Evolutionary conservation across 2,113 vertebrate genomes (phyloP).

Genomic region (Ophthalmotilapia sp.): DNA sequence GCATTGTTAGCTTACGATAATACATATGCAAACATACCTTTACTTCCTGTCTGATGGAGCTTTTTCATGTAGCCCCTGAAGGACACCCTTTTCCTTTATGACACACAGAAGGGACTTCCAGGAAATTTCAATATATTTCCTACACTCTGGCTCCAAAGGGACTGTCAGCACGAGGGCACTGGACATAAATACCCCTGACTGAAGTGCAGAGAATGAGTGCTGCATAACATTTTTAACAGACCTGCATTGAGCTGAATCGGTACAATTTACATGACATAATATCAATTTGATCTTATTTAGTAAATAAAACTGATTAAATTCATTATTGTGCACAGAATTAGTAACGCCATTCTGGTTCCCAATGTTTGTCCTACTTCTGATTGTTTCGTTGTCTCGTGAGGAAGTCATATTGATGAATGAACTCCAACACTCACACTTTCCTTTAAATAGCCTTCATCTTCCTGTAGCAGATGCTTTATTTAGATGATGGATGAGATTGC

Average conservation of each 20-base stretch:
- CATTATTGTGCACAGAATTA: background rate
- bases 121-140: conserved; percentile 43
- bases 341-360: background rate
- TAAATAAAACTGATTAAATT: background rate
- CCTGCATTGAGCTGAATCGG: background rate
- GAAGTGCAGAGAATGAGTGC: background rate
- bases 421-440: conserved; percentile 1
- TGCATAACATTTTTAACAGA: background rate
- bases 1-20: background rate
- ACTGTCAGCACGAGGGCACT: background rate
- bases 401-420: background rate
- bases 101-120: conserved; percentile 29
- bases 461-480: background rate
- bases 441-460: background rate
- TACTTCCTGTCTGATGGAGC: conserved; percentile 16
- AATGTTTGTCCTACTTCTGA: background rate
- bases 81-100: background rate
- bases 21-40: conserved; percentile 18
- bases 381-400: background rate
- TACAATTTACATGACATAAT: background rate
- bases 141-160: conserved; percentile 23
- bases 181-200: background rate
- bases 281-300: background rate
- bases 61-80: background rate
- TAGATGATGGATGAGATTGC: background rate